A percentile compares a stretch with the other conserved stretches of the same genome.
Evolutionary conservation across 2,113 vertebrate species (phyloP).

Genomic region (Nothocercus julius): DNA sequence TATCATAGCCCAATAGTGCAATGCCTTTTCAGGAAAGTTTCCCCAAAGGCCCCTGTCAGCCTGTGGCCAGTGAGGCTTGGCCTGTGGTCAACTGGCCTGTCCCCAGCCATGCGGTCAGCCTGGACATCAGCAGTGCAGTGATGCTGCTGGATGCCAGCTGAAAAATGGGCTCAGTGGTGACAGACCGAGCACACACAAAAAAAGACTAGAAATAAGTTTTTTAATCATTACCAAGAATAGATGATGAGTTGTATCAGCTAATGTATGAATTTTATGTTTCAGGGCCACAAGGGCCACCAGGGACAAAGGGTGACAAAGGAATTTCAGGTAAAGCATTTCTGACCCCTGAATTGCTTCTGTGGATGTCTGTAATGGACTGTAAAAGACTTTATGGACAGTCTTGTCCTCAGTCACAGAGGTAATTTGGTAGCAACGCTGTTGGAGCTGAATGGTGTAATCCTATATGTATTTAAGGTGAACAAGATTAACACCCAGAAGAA

Average conservation of each 20-base stretch:
- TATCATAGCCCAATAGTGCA: background rate
- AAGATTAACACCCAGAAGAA: background rate
- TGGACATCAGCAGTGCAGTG: background rate
- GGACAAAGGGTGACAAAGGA: constrained; percentile 71
- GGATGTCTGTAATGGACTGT: constrained; percentile 30
- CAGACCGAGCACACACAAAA: background rate
- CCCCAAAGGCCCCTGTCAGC: background rate
- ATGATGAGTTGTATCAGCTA: constrained; percentile 32
- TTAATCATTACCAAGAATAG: background rate
- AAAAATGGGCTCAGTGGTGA: constrained; percentile 12
- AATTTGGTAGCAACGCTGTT: constrained; percentile 4
- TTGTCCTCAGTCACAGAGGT: background rate
- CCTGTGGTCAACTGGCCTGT: constrained; percentile 7
- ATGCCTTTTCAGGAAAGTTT: background rate
- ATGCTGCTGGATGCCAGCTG: background rate
- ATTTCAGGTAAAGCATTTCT: constrained; percentile 63
- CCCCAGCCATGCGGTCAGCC: background rate
- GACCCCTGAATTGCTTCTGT: constrained; percentile 8
- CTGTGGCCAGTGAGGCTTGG: background rate
- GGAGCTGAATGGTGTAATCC: constrained; percentile 2
- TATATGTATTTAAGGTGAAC: background rate
- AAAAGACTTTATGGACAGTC: constrained; percentile 35
- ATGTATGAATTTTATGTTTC: constrained; percentile 44
- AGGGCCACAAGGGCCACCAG: constrained; percentile 66
- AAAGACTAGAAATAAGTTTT: constrained; percentile 13